Base-by-base conservation (phyloP, 2,113 vertebrate species). In the Alexandromys fortis region DNA sequence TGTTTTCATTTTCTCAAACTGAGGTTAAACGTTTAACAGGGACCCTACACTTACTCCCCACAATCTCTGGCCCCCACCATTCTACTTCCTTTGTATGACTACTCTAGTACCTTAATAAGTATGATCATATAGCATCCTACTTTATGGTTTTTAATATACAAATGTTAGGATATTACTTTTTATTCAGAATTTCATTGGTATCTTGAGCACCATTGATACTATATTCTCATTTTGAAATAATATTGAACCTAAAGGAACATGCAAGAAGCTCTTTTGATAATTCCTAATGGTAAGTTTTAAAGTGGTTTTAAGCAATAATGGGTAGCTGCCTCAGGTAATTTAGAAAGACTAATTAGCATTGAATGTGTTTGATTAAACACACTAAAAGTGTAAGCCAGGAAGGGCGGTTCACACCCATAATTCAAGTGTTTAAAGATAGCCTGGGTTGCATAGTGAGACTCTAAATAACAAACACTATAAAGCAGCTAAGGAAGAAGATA, bases 1-100 rank as follows among this genome's bases (percentile, higher is more conserved):
- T 22, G n/a, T 87, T 79, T 63, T 95, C 30, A 76, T 92, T 52
- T 95, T 95, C 81, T 65, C 33, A 78, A 49, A 47, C 16, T 70
- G 49, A 86, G 75, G 65, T 47, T 61, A 47, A 47, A 35, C 1
- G 4, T 65, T 93, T 65, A 14, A 42, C 47, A 86, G 7, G 67
- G 72, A 35, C 7, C 24, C 35, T 26, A 5, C 38, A 63, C 61
- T 22, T 79, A n/a, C 28, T 38, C 63, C 28, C 63, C 42, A 45
- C 52, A 61, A 1, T 68, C 30, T 68, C 63, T 47, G 83, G 63
- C 42, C 10, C 17, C 47, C 58, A 72, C 55, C 35, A 12, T n/a
- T 92, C 38, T 78, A 30, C 30, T 79, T 52, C 47, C 47, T 82
- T 14, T 35, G 22, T 45, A 24, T 78, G 61, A 78, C 45, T 55